These are phyloP conservation scores for Nomada hirtipes DNA, from an alignment of 2,888 invertebrate species.

Conservation along the genomic window DNA sequence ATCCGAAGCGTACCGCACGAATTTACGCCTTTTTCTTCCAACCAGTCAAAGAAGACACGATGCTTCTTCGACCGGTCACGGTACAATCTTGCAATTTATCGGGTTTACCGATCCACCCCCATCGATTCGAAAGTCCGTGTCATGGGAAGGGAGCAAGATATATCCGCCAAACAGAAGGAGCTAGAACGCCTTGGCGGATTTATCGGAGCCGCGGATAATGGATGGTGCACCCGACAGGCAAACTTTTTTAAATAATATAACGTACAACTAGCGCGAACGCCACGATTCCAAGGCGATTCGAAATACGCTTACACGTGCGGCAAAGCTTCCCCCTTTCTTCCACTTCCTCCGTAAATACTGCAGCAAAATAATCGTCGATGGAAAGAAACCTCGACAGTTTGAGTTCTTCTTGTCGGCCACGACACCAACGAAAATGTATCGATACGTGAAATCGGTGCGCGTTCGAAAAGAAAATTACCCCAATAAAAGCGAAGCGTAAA, in stretches of 20 bases:
- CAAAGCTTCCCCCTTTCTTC: not conserved
- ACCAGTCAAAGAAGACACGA: not conserved
- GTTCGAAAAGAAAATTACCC: slow-evolving; percentile 37
- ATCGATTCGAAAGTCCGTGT: slow-evolving; percentile 55
- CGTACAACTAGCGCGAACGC: slow-evolving; percentile 46
- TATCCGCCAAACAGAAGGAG: slow-evolving; percentile 82
- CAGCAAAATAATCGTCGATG: slow-evolving; percentile 30
- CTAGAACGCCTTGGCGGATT: slow-evolving; percentile 75
- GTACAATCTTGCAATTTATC: slow-evolving; percentile 70
- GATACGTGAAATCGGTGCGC: slow-evolving; percentile 36
- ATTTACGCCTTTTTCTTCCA: not conserved
- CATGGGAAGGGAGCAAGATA: slow-evolving; percentile 67
- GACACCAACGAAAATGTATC: slow-evolving; percentile 22
- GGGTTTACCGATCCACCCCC: slow-evolving; percentile 51
- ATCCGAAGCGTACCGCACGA: slow-evolving; percentile 3
- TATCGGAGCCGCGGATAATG: slow-evolving; percentile 81
- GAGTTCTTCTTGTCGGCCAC: not conserved
- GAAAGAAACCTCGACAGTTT: not conserved
- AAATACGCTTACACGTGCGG: slow-evolving; percentile 22
- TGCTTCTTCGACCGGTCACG: slow-evolving; percentile 13
- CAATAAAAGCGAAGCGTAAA: slow-evolving; percentile 13
- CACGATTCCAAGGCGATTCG: slow-evolving; percentile 24
- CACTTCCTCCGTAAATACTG: not conserved
- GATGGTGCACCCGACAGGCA: slow-evolving; percentile 71
- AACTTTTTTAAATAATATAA: slow-evolving; percentile 78